A percentile compares a stretch with the other conserved stretches of the same genome.
These are phyloP conservation scores for Actinostola sp. DNA, from an alignment of 92 coral and sea anemone genomes.

Conservation along the genomic window DNA sequence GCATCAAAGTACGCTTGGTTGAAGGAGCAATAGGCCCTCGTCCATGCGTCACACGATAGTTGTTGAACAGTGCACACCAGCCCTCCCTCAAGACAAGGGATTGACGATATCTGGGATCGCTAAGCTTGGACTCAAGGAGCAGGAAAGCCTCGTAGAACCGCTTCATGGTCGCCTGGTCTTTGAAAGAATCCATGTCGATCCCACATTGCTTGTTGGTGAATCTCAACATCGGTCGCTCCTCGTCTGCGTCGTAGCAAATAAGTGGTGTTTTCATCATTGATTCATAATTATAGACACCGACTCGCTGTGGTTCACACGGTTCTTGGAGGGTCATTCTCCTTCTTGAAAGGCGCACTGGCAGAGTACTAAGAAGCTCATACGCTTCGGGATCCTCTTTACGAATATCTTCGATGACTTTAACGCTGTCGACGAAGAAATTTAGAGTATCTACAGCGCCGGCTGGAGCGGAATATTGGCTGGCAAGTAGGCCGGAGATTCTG, in stretches of 20 bases:
- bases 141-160: slow-evolving; percentile 38
- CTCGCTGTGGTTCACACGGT: slow-evolving; percentile 6
- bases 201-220: slow-evolving; percentile 32
- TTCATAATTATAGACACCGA: slow-evolving; percentile 11
- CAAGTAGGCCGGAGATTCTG: slow-evolving; percentile 22
- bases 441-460: slow-evolving; percentile 18
- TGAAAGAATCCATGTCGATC: slow-evolving; percentile 13
- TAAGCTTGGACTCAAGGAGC: slow-evolving; percentile 32
- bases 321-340: slow-evolving; percentile 29
- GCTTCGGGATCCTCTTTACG: slow-evolving; percentile 51
- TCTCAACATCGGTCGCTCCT: slow-evolving; percentile 17
- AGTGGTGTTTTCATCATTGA: not conserved
- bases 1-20: not conserved
- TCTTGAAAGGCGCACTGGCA: slow-evolving; percentile 35
- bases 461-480: slow-evolving; percentile 18
- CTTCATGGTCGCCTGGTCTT: slow-evolving; percentile 32
- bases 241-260: slow-evolving; percentile 25
- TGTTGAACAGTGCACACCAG: slow-evolving; percentile 10
- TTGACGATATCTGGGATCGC: slow-evolving; percentile 24
- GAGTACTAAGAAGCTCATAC: slow-evolving; percentile 22
- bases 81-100: slow-evolving; percentile 12
- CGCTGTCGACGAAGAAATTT: slow-evolving; percentile 25
- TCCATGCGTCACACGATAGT: slow-evolving; percentile 12
- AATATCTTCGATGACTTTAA: slow-evolving; percentile 37
- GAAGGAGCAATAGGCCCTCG: not conserved